Percentiles rank a stretch among this genome's conserved stretches.
phyloP scores from a whole-genome alignment of 2,888 invertebrate genomes.

The Phortica magna region DNA sequence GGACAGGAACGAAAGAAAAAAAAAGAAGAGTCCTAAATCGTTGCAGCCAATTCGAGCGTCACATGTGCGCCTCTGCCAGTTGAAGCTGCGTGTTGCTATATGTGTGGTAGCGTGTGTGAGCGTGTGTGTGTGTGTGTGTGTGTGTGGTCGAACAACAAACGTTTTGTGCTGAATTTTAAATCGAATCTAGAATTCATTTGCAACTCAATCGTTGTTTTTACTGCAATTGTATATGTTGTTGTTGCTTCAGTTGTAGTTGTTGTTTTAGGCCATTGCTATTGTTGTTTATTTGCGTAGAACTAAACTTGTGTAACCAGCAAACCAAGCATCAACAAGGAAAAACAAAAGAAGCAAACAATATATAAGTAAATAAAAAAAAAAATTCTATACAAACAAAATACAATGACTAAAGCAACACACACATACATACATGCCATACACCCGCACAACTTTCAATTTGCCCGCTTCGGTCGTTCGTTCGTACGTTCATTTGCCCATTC shows the following conservation, averaged over 20 bases:
- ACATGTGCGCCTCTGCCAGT: conserved; percentile 25
- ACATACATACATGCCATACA: background rate
- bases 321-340: background rate
- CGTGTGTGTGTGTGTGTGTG: background rate
- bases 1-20: background rate
- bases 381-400: background rate
- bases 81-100: background rate
- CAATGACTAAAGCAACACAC: background rate
- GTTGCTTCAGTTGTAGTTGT: background rate
- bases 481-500: background rate
- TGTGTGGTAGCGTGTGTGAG: background rate
- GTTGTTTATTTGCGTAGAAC: conserved; percentile 22
- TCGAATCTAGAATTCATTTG: conserved; percentile 29
- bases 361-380: background rate
- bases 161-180: conserved; percentile 28
- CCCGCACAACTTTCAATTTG: background rate
- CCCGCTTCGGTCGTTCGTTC: background rate
- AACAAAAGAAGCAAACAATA: conserved; percentile 6
- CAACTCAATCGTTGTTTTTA: conserved; percentile 8
- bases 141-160: conserved; percentile 9
- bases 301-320: background rate
- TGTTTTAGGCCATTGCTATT: background rate
- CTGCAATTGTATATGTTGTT: background rate
- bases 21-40: conserved; percentile 31
- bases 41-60: conserved; percentile 46